phyloP scores from a whole-genome alignment of 2,113 vertebrate species.

The Phaetusa simplex region DNA sequence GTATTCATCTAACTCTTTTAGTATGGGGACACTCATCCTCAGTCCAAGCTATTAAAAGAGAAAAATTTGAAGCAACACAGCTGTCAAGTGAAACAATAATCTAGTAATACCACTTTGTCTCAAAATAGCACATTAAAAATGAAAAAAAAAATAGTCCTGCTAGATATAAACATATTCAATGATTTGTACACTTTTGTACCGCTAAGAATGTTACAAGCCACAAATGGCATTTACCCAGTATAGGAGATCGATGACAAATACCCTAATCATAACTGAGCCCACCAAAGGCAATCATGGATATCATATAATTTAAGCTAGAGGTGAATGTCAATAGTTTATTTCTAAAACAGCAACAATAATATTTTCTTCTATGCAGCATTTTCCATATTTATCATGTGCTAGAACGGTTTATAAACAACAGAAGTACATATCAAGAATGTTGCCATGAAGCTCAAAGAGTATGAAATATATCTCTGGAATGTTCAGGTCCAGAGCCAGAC shows the following conservation, averaged over 20 bases:
- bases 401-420: not conserved
- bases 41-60: not conserved
- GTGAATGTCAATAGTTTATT: not conserved
- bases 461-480: not conserved
- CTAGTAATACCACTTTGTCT: not conserved
- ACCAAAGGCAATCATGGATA: not conserved
- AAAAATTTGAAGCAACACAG: not conserved
- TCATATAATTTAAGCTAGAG: not conserved
- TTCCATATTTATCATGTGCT: not conserved
- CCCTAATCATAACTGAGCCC: not conserved
- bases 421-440: not conserved
- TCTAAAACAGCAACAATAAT: not conserved
- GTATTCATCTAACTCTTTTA: not conserved
- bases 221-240: not conserved
- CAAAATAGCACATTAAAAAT: not conserved
- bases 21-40: not conserved
- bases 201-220: not conserved
- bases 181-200: not conserved
- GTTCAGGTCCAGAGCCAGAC: not conserved
- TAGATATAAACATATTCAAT: not conserved
- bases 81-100: not conserved
- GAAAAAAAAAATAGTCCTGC: not conserved
- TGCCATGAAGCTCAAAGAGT: not conserved
- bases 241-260: not conserved
- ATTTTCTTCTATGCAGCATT: not conserved